Evolutionary conservation across 2,797 vertebrate genomes (phyloP).

Genomic region (Eleutherodactylus coqui): DNA sequence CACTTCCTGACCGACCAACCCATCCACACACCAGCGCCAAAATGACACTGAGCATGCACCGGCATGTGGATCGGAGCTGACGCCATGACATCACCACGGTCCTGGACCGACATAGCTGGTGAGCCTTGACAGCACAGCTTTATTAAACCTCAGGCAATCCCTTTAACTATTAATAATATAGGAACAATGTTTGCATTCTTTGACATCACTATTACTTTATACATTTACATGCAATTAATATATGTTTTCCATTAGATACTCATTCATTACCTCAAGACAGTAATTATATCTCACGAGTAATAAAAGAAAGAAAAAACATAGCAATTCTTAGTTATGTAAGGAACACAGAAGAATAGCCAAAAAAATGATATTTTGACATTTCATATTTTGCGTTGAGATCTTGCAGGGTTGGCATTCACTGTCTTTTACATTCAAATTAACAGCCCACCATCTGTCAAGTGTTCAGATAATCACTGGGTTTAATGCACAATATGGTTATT

Average conservation of each 20-base stretch:
- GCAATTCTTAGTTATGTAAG: constrained; percentile 73
- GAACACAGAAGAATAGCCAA: constrained; percentile 69
- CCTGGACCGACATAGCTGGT: too few species aligned
- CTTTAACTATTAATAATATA: too few species aligned
- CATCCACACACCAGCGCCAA: too few species aligned
- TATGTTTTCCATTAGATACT: not conserved
- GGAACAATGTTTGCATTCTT: not conserved
- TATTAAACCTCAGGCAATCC: too few species aligned
- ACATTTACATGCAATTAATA: not conserved
- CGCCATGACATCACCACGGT: too few species aligned
- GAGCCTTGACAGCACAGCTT: too few species aligned
- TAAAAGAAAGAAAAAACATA: not conserved
- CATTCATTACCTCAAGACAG: not conserved
- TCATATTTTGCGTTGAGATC: constrained; percentile 74
- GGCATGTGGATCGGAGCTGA: too few species aligned
- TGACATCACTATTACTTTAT: not conserved
- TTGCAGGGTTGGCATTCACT: constrained; percentile 74
- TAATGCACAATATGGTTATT: constrained; percentile 82
- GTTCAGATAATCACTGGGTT: constrained; percentile 79
- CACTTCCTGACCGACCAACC: too few species aligned
- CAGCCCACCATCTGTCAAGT: constrained; percentile 82
- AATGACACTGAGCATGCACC: too few species aligned
- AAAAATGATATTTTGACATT: constrained; percentile 76
- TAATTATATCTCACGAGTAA: not conserved
- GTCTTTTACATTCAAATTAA: constrained; percentile 79